Evolutionary conservation across 1,140 invertebrate species (phyloP), one percentile per base, ranked within the genome.

Genomic region (Riptortus pedestris): DNA sequence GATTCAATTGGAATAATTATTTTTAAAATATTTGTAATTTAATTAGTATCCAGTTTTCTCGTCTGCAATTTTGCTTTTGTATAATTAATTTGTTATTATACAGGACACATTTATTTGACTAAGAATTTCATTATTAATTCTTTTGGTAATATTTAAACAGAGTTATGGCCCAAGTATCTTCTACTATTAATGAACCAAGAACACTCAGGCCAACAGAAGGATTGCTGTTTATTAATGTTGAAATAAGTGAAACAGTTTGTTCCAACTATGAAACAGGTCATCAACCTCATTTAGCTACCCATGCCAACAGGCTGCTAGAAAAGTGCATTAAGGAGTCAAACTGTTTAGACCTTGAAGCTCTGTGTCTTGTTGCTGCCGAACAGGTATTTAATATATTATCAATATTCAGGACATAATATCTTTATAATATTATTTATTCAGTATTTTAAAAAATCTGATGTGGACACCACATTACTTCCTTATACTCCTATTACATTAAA

Each of bases 311-410:
- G 69, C 77, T 92, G 33, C 73, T 97, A 43, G 93, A 96, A 72
- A 86, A 92, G 73, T 92, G 90, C 75, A 84, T 94, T 52, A 91
- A 91, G 72, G 92, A 87, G 70, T 90, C 88, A 66, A 82, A 86
- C 70, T 93, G 91, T 72, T 74, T 97, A 62, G 93, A 97, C 77
- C 78, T 96, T 58, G 94, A 97, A 78, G 91, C 92, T 28, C 75
- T 97, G 16, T 97, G 93, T 74, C 91, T 98, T 70, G 84, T 91
- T 66, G 83, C 89, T 51, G 93, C 91, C 71, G 88, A 93, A 79
- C 88, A 92, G 82, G 90, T 88, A 68, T 76, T 72, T 77, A 66
- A n/a, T n/a, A n/a, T n/a, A n/a, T n/a, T n/a, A n/a, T n/a, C n/a
- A n/a, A n/a, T n/a, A 68, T 58, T 67, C 65, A 59, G 3, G 43